Percentiles rank a stretch among this genome's conserved stretches.
These are phyloP conservation scores for Neuroscelio doddi DNA, from an alignment of 2,888 invertebrate genomes.

Conservation along the genomic window DNA sequence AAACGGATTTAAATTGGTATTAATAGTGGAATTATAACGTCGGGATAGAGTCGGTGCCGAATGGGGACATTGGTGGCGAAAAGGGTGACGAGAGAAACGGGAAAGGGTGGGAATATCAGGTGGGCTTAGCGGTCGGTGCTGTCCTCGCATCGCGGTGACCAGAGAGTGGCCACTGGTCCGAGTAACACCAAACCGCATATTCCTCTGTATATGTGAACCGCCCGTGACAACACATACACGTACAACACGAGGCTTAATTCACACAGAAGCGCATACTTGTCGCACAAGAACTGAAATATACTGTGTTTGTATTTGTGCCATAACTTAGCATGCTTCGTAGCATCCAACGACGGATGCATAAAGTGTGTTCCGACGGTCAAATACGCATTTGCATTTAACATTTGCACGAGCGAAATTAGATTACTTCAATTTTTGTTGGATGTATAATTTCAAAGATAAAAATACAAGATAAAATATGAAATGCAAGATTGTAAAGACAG, in stretches of 20 bases:
- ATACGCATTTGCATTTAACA: too few relatives aligned
- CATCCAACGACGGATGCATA: too few relatives aligned
- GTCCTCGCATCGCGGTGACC: conserved; percentile 66
- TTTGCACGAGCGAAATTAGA: too few relatives aligned
- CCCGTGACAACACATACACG: conserved; percentile 2
- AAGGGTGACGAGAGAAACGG: conserved; percentile 32
- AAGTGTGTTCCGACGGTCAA: too few relatives aligned
- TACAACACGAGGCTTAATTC: conserved; percentile 21
- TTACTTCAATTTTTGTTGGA: too few relatives aligned
- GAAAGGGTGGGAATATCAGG: conserved; percentile 65
- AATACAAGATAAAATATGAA: too few relatives aligned
- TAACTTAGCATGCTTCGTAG: too few relatives aligned
- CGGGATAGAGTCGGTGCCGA: too few relatives aligned
- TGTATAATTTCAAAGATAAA: too few relatives aligned
- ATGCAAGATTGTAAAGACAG: too few relatives aligned
- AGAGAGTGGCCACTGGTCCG: conserved; percentile 64
- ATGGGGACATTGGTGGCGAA: conserved; percentile 16
- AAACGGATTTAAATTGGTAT: too few relatives aligned
- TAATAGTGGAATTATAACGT: too few relatives aligned
- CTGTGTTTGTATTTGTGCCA: conserved; percentile 28
- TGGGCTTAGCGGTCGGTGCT: conserved; percentile 69
- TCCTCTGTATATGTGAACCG: conserved; percentile 14
- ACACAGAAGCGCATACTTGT: conserved; percentile 24
- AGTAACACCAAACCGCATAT: conserved; percentile 49
- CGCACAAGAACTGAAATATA: conserved; percentile 38